Evolutionary conservation across 1,140 invertebrate species (phyloP).

Genomic region (Cherax destructor): DNA sequence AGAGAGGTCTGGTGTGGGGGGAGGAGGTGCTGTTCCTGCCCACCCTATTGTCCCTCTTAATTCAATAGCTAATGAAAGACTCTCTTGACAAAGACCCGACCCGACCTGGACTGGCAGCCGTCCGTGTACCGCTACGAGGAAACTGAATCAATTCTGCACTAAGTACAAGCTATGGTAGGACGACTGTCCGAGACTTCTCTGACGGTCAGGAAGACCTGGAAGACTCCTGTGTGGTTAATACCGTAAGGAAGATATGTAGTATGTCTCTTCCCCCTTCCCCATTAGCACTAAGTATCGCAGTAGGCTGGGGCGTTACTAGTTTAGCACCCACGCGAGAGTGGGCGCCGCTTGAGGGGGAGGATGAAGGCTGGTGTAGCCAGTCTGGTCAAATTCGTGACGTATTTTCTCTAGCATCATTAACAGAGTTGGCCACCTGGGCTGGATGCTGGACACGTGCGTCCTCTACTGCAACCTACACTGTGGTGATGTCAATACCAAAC

Average conservation of each 20-base stretch:
- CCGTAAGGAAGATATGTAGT: too few relatives aligned
- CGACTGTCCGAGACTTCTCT: neutral
- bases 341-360: too few relatives aligned
- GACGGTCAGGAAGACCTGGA: neutral
- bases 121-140: neutral
- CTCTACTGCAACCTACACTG: neutral
- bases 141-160: conserved; percentile 53
- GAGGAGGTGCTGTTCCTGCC: neutral
- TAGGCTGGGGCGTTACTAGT: too few relatives aligned
- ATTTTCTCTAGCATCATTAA: too few relatives aligned
- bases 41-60: conserved; percentile 58
- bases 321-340: too few relatives aligned
- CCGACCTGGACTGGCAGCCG: conserved; percentile 32
- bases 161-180: conserved; percentile 9
- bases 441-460: too few relatives aligned
- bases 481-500: neutral
- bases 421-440: too few relatives aligned
- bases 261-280: too few relatives aligned
- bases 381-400: too few relatives aligned
- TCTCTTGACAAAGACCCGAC: conserved; percentile 35
- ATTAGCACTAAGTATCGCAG: too few relatives aligned
- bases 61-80: conserved; percentile 61
- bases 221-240: too few relatives aligned
- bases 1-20: neutral
- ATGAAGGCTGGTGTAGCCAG: too few relatives aligned